These are phyloP conservation scores for Drosophila ficusphila DNA, from an alignment of 1,140 invertebrate species.

Conservation along the genomic window DNA sequence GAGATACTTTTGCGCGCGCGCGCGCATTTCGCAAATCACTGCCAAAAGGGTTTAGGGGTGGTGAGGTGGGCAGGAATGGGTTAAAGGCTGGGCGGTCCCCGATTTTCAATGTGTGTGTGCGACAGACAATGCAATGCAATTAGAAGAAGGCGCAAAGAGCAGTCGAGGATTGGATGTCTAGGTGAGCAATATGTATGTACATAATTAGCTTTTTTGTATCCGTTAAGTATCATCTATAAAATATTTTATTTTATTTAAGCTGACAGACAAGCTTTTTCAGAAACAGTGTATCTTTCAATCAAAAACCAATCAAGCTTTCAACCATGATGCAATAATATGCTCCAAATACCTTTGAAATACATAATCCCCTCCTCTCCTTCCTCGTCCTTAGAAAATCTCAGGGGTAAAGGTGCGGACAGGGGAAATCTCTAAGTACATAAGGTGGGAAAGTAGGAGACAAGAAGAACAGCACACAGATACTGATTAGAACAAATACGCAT, in stretches of 20 bases:
- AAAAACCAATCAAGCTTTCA: too few species aligned
- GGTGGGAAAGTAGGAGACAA: conserved; percentile 17
- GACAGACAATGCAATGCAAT: conserved; percentile 18
- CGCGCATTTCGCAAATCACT: conserved; percentile 48
- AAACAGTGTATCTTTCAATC: too few species aligned
- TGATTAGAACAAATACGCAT: conserved; percentile 64
- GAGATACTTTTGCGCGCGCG: conserved; percentile 77
- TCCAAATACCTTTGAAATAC: neutral
- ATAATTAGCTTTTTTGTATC: neutral
- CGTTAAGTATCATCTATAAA: too few species aligned
- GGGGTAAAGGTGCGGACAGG: conserved; percentile 31
- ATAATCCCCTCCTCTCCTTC: neutral
- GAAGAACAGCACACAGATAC: conserved; percentile 45
- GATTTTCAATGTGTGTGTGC: conserved; percentile 2
- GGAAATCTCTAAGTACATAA: conserved; percentile 56
- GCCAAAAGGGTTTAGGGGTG: conserved; percentile 32
- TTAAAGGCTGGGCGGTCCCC: conserved; percentile 28
- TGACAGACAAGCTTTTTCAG: too few species aligned
- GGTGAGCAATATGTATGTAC: conserved; percentile 21
- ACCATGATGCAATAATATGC: neutral
- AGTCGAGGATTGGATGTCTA: conserved; percentile 36
- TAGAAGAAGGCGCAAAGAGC: conserved; percentile 25
- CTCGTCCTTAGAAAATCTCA: conserved; percentile 10
- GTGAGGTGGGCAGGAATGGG: conserved; percentile 17
- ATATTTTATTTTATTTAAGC: neutral